These are phyloP conservation scores for Monarcha castaneiventris DNA, from an alignment of 2,113 vertebrate genomes.

Conservation along the genomic window DNA sequence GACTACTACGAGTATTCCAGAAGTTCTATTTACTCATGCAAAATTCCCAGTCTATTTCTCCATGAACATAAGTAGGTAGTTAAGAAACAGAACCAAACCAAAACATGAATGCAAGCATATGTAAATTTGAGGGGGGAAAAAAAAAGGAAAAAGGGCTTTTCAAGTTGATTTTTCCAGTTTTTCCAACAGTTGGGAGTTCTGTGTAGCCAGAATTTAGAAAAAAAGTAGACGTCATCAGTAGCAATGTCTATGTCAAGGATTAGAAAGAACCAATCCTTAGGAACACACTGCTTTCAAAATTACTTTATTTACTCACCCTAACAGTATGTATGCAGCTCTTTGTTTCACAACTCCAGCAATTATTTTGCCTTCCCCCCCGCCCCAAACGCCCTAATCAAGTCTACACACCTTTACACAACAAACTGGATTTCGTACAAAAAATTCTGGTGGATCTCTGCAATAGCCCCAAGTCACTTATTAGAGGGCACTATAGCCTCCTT, in stretches of 20 bases:
- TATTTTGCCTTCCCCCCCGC: neutral
- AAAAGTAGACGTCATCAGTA: neutral
- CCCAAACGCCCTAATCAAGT: neutral
- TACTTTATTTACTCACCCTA: neutral
- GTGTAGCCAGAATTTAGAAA: neutral
- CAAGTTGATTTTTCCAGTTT: neutral
- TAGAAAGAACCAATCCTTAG: neutral
- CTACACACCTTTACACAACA: neutral
- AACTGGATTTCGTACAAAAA: neutral
- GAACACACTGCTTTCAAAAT: neutral
- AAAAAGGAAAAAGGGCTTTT: neutral
- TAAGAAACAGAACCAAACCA: neutral
- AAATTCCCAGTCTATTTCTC: neutral
- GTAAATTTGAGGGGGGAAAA: too few relatives aligned
- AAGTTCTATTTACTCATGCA: neutral
- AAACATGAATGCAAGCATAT: neutral
- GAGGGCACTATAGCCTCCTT: neutral
- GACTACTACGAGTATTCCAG: neutral
- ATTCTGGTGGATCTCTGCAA: neutral
- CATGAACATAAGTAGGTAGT: neutral
- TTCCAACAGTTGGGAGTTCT: neutral
- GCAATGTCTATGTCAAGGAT: neutral
- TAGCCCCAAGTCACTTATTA: neutral
- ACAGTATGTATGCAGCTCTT: neutral
- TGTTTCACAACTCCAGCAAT: neutral